Evolutionary conservation across 92 coral and sea anemone species (phyloP), one percentile per base, ranked within the genome.

Genomic region (Muricea muricata): DNA sequence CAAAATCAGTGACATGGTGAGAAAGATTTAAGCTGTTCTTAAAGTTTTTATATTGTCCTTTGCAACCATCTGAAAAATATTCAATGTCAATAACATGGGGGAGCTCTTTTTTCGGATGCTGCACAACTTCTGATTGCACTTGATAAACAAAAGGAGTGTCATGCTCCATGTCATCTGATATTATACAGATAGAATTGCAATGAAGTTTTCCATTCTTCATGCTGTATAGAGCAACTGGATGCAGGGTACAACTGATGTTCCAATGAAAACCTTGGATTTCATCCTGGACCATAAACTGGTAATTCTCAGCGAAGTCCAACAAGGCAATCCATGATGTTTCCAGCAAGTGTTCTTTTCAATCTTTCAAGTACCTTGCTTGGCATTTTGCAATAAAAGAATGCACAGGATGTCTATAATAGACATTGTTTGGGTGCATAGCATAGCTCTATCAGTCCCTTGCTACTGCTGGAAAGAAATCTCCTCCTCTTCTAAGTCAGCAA

Each of bases 201-300:
- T 34, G 35, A 31, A 34, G 56, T 73, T 84, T 73, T 17, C 26
- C 72, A n/a, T 71, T 72, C 60, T 83, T 55, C 17, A 70, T 70
- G 54, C 72, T 32, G 48, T 82, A 83, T 17, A 73, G 32, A 29
- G 74, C 87, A 56, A 84, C 41, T 29, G 82, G 87, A n/a, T n/a
- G n/a, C n/a, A n/a, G n/a, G n/a, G n/a, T n/a, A n/a, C n/a, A n/a
- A n/a, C n/a, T n/a, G n/a, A n/a, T n/a, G n/a, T n/a, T n/a, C n/a
- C n/a, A n/a, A n/a, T n/a, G n/a, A n/a, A n/a, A n/a, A n/a, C n/a
- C n/a, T n/a, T n/a, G n/a, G n/a, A n/a, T n/a, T n/a, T n/a, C n/a
- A n/a, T n/a, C n/a, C 30, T 78, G 83, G 15, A 78, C 71, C n/a
- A 78, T 40, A 57, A 56, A 78, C 13, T 57, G n/a, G 18, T 56